Base-by-base conservation (phyloP, 2,797 vertebrate species). In the Sylvilagus floridanus region DNA sequence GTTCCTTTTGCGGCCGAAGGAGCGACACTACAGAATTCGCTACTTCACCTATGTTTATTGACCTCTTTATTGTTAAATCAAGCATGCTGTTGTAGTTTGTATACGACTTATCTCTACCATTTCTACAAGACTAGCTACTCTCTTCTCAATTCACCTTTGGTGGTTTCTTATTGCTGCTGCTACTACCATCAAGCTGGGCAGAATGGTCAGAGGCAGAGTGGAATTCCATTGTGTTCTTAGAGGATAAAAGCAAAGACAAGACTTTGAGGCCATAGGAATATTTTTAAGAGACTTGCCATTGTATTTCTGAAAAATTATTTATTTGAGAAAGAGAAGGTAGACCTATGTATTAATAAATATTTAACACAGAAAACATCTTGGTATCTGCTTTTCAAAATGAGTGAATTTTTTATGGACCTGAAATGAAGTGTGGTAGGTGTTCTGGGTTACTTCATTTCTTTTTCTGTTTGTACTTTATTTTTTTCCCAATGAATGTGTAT, bases 281-380 rank as follows among this genome's bases (percentile, higher is more conserved):
- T 63, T 90, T 87, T 78, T n/a, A 87, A 63, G 65, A 73, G n/a
- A 57, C 42, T 93, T 84, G 54, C 13, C 28, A n/a, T 66, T 95
- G 60, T 7, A 47, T 71, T 85, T 95, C 68, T 30, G 73, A 52
- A 68, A 81, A 52, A 84, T 65, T 78, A n/a, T 42, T 72, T 83
- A 57, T 57, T 21, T 19, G 54, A 57, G 54, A 16, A 57, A 3
- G 54, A 57, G 54, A 57, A 57, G 19, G 19, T 21, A 57, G 54
- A 57, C 54, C 14, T 21, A 21, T 57, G 19, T n/a, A 4, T 37
- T 32, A 37, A 3, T 75, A 37, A 68, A 9, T 65, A 24, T 83
- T 93, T 60, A 78, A 35, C 10, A 30, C 57, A 47, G 54, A 57
- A 84, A 84, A 72, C 84, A 30, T 28, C 28, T 66, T 71, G 26